Evolutionary conservation across 2,113 vertebrate species (phyloP).

Genomic region (Thunnus maccoyii): DNA sequence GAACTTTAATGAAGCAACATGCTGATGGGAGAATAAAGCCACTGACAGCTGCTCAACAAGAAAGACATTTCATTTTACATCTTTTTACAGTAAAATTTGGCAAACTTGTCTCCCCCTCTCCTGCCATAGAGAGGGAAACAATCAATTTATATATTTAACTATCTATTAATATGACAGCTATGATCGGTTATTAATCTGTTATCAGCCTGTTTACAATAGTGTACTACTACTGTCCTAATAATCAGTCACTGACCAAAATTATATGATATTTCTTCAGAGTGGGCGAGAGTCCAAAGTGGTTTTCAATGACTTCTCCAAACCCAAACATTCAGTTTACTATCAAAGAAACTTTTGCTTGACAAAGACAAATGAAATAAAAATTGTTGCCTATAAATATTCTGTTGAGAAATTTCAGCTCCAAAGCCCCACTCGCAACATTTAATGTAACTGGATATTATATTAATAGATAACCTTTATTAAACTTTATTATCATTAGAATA

Average conservation of each 20-base stretch:
- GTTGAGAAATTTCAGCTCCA: no score
- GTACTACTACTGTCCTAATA: not conserved
- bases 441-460: no score
- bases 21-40: not conserved
- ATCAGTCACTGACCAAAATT: no score
- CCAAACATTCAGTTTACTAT: no score
- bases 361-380: no score
- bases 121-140: not conserved
- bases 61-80: not conserved
- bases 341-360: no score
- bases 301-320: no score
- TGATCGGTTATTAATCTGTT: not conserved
- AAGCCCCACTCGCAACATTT: no score
- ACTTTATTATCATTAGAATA: not conserved
- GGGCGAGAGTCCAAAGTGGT: no score
- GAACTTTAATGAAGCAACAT: conserved; percentile 41
- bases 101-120: no score
- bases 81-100: not conserved
- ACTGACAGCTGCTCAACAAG: conserved; percentile 46
- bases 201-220: not conserved
- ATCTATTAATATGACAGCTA: not conserved
- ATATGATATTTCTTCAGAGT: no score
- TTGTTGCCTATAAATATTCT: no score
- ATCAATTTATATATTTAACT: not conserved
- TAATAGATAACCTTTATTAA: not conserved